These are phyloP conservation scores for Cettia cetti DNA, from an alignment of 2,113 vertebrate genomes.

Conservation along the genomic window DNA sequence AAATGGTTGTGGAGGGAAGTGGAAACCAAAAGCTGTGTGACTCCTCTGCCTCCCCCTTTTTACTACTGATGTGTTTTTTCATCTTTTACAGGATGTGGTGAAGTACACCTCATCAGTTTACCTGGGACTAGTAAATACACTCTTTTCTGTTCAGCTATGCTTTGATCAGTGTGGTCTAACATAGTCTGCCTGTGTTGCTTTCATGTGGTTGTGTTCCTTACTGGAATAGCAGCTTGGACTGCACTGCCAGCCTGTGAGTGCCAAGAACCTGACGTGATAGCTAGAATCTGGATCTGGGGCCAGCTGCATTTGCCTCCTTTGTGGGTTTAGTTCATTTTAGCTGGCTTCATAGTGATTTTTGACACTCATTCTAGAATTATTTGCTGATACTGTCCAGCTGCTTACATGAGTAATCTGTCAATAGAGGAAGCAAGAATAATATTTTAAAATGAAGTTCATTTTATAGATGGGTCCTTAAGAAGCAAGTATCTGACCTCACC, in stretches of 20 bases:
- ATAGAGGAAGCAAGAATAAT: neutral
- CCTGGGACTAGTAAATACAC: neutral
- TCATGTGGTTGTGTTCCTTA: neutral
- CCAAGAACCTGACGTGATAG: neutral
- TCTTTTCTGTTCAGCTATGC: neutral
- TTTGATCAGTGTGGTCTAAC: neutral
- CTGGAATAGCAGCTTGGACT: neutral
- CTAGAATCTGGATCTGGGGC: neutral
- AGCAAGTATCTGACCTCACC: neutral
- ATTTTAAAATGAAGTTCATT: neutral
- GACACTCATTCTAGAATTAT: neutral
- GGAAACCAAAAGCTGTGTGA: neutral
- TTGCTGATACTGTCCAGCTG: neutral
- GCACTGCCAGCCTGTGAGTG: neutral
- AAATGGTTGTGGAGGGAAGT: neutral
- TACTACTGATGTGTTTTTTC: neutral
- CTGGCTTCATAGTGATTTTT: neutral
- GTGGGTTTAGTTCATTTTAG: neutral
- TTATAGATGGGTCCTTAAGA: neutral
- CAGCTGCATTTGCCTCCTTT: neutral
- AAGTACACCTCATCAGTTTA: neutral
- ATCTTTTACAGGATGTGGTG: neutral
- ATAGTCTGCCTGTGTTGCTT: neutral
- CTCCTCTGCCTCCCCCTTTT: neutral
- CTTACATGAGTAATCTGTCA: neutral